These are phyloP conservation scores for Antigone vipio DNA, from an alignment of 2,113 vertebrate genomes.

Conservation along the genomic window DNA sequence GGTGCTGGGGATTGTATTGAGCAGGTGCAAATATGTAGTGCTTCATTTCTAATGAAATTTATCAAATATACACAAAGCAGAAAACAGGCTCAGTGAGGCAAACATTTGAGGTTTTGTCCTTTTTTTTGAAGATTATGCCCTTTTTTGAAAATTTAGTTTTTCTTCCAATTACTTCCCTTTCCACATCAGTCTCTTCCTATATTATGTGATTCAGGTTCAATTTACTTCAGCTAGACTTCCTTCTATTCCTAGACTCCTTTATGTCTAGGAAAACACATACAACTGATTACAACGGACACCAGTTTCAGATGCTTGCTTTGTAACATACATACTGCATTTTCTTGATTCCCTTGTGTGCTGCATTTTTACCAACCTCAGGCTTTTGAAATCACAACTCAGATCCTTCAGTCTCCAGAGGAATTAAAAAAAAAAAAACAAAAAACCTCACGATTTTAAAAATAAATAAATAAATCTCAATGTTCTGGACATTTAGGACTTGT, in stretches of 20 bases:
- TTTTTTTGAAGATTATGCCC: neutral
- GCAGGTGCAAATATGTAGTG: neutral
- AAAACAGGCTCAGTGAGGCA: neutral
- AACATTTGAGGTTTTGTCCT: neutral
- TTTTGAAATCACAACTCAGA: neutral
- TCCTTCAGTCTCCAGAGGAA: neutral
- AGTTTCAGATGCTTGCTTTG: neutral
- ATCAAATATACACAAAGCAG: neutral
- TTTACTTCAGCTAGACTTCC: neutral
- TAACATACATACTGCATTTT: neutral
- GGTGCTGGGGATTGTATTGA: neutral
- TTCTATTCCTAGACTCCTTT: neutral
- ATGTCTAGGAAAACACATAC: neutral
- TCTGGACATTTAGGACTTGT: neutral
- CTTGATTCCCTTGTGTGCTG: neutral
- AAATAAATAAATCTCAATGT: neutral
- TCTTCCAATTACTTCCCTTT: neutral
- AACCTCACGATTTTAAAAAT: neutral
- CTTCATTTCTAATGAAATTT: neutral
- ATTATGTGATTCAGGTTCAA: rapidly evolving
- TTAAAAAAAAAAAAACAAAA: neutral
- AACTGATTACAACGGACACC: neutral
- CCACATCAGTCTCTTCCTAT: neutral
- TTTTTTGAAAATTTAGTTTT: neutral
- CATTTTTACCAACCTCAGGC: neutral